Conservation (phyloP, 2,888 invertebrate species). For the Beris morrisii region DNA sequence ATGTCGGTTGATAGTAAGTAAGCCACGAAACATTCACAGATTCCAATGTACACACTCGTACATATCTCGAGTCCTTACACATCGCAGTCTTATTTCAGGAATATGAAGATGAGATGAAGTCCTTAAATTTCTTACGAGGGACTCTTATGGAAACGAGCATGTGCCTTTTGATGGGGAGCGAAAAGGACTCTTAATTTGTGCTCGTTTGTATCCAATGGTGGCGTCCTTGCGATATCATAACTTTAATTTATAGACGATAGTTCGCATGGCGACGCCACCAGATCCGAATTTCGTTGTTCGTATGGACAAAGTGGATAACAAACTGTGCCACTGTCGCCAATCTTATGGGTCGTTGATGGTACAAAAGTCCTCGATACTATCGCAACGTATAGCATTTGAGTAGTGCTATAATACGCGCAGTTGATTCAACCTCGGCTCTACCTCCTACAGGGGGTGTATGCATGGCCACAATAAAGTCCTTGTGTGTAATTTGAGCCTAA, state of each 20-base stretch:
- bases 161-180: slow-evolving; percentile 15
- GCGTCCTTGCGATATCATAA: slow-evolving; percentile 29
- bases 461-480: slow-evolving; percentile 36
- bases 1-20: too few species aligned
- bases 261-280: slow-evolving; percentile 16
- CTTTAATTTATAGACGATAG: slow-evolving; percentile 30
- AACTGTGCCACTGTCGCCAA: slow-evolving; percentile 6
- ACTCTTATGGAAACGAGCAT: slow-evolving; percentile 9
- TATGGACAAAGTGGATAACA: background rate
- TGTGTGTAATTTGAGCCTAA: slow-evolving; percentile 44
- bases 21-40: too few species aligned
- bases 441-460: slow-evolving; percentile 25
- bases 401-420: background rate
- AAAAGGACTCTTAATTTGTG: slow-evolving; percentile 27
- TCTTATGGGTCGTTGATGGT: too few species aligned
- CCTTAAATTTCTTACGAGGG: background rate
- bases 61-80: too few species aligned
- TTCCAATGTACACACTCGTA: too few species aligned
- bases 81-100: too few species aligned
- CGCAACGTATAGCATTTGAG: background rate
- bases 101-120: too few species aligned
- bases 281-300: slow-evolving; percentile 13
- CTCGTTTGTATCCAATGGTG: slow-evolving; percentile 27
- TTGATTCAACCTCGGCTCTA: slow-evolving; percentile 17
- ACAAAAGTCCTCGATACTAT: background rate